Evolutionary conservation across 2,888 invertebrate genomes (phyloP), one percentile per base, ranked within the genome.

Genomic region (Synanthedon tipuliformis): DNA sequence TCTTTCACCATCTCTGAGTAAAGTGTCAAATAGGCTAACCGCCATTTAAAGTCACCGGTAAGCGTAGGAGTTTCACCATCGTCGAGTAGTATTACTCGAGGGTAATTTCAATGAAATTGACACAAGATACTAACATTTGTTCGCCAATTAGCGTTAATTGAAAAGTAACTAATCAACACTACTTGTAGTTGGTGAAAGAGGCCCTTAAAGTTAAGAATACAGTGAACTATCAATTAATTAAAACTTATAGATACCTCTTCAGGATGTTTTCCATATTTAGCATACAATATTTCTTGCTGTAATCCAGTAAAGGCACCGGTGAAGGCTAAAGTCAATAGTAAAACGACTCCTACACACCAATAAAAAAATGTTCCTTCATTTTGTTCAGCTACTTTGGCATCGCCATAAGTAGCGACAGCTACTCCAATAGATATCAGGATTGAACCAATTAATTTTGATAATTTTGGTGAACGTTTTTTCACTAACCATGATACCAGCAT

Each of bases 221-320:
- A 23, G 2, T 23, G 23, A 23, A 23, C 23, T 23, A 23, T 27
- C 18, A 27, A 27, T 27, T 49, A 15, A 49, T 13, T 49, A 11
- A 49, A 49, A 18, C 18, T 15, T 49, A 3, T 15, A 15, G 51
- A 52, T 58, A 81, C 87, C 81, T 87, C 87, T 63, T 82, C 71
- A 1, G 86, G 78, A 61, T 85, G 77, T 61, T 84, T 86, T n/a
- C 86, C 87, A 69, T 82, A 82, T 56, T 76, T 77, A 0, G 69
- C 63, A 69, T 75, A 87, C 55, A 87, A 55, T n/a, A 69, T 66
- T 59, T 87, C 86, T 57, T 87, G 87, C 55, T 85, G 85, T 1
- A 86, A 57, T 1, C 87, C 87, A 40, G 85, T 84, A 23, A 80
- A 75, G 0, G 86, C 86, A 10, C 87, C 87, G 23, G 79, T 75